Base-by-base conservation (phyloP, 2,113 vertebrate genomes). In the Agapornis roseicollis region DNA sequence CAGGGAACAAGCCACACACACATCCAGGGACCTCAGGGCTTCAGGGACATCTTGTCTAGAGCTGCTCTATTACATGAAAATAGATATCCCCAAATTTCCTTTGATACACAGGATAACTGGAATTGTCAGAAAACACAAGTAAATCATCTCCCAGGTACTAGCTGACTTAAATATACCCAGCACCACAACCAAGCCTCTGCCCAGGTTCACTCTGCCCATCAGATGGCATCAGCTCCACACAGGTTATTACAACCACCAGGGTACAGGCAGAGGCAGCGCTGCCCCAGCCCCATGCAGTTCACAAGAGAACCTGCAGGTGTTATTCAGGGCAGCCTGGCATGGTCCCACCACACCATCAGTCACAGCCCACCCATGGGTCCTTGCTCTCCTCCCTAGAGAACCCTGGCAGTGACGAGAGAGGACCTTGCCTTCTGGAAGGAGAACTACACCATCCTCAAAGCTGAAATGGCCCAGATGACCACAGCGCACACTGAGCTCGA, bases 341-440 rank as follows among this genome's bases (percentile, higher is more conserved):
- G 4, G 2, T 17, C 29, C 37, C 9, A 13, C 5, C 1, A 1
- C 28, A 35, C 31, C 0, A 13, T 2, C 46, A 80, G 33, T 68
- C 72, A 7, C 49, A 61, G 44, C 19, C 50, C 66, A 64, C 6
- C 69, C 33, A 0, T 2, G 15, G 47, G 14, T 29, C 31, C 60
- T 80, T 8, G 11, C 78, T 95, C 33, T 17, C 52, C 31, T 72
- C 87, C 37, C 24, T 85, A 99, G 99, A 98, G 98, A 93, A 98
- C 96, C 27, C 95, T 99, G 63, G 97, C 96, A 63, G 95, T 96
- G 11, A 94, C 97, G 0, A 96, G 97, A 56, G 96, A 98, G 61
- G 98, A 99, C 56, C 98, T 98, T 2, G 79, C 96, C 80, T 96
- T 97, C 71, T 99, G 99, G 99, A 98, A 98, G 58, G 97, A 97